These are phyloP conservation scores for Eulemur macaco DNA, from an alignment of 2,113 vertebrate genomes.

Conservation along the genomic window DNA sequence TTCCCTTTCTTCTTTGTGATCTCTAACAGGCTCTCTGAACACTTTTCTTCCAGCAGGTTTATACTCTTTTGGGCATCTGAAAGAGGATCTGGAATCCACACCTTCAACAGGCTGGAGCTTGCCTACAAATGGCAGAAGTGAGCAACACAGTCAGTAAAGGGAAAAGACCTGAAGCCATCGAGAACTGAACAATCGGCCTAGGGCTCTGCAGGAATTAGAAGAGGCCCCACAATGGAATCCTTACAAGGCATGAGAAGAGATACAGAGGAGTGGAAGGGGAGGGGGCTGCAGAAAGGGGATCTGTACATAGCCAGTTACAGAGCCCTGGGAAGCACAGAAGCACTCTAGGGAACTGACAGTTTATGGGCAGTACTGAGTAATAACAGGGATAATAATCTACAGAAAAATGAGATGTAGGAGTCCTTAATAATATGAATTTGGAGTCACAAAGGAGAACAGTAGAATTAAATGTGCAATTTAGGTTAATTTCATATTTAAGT, in stretches of 20 bases:
- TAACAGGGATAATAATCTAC: neutral
- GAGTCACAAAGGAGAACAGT: neutral
- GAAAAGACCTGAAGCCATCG: neutral
- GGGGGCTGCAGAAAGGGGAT: neutral
- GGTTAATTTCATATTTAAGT: neutral
- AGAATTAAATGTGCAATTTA: neutral
- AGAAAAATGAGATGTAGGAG: constrained; percentile 14
- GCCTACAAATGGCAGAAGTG: neutral
- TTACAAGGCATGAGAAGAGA: neutral
- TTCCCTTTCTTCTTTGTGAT: constrained; percentile 1
- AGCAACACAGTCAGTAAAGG: neutral
- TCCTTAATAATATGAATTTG: neutral
- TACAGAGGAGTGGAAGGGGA: neutral
- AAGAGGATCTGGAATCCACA: constrained; percentile 17
- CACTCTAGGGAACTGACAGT: neutral
- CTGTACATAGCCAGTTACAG: neutral
- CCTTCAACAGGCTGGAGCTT: constrained; percentile 36
- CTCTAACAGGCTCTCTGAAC: neutral
- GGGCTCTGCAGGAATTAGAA: neutral
- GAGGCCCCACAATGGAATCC: neutral
- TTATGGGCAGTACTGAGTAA: neutral
- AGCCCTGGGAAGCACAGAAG: neutral
- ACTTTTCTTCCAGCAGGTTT: constrained; percentile 39
- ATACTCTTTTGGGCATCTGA: neutral
- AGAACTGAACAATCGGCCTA: neutral